These are phyloP conservation scores for Equus przewalskii DNA, from an alignment of 2,113 vertebrate species.

Conservation along the genomic window DNA sequence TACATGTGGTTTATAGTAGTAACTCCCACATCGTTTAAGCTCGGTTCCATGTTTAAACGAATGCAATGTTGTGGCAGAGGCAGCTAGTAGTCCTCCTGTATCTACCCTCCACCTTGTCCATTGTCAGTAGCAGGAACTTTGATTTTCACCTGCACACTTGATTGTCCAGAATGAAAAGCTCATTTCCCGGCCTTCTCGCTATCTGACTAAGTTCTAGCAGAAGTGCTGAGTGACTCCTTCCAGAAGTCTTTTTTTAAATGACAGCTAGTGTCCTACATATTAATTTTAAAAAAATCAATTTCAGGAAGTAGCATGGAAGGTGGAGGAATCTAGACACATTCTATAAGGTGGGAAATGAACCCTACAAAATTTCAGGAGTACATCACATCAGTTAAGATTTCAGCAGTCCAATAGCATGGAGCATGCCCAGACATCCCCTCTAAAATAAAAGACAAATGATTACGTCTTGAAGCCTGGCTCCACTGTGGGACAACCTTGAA, in stretches of 20 bases:
- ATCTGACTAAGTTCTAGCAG: not conserved
- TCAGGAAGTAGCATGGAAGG: not conserved
- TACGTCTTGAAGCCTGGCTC: not conserved
- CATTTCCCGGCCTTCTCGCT: not conserved
- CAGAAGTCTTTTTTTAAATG: not conserved
- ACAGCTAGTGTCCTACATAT: not conserved
- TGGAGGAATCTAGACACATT: not conserved
- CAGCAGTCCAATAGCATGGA: not conserved
- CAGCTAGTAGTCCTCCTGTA: not conserved
- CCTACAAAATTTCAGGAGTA: not conserved
- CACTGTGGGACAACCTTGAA: not conserved
- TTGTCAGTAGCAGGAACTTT: not conserved
- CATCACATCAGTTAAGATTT: not conserved
- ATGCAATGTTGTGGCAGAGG: not conserved
- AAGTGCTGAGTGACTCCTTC: not conserved
- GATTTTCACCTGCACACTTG: not conserved
- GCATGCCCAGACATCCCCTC: not conserved
- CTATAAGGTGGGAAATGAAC: not conserved
- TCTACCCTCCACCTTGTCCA: not conserved
- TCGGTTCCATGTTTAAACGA: not conserved
- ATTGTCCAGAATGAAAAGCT: not conserved
- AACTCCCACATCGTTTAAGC: not conserved
- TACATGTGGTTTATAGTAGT: not conserved
- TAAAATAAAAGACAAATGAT: not conserved
- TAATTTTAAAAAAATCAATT: not conserved